These are phyloP conservation scores for Odontamblyopus rebecca DNA, from an alignment of 2,797 vertebrate species.

Conservation along the genomic window DNA sequence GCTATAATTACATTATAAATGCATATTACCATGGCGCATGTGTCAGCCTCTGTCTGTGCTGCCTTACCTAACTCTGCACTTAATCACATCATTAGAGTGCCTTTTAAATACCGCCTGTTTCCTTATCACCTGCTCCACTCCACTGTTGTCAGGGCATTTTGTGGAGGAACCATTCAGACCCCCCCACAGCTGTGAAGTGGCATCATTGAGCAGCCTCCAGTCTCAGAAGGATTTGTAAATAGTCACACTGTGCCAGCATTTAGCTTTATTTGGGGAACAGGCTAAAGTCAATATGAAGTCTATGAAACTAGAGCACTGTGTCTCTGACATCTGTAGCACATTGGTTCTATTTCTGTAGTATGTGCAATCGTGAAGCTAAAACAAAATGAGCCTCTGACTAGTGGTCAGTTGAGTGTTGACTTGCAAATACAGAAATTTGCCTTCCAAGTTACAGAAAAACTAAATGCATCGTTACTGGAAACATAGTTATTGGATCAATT, in stretches of 20 bases:
- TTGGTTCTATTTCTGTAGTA: background rate
- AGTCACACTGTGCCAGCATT: conserved; percentile 28
- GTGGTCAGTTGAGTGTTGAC: background rate
- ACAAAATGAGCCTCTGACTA: background rate
- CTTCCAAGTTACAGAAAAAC: background rate
- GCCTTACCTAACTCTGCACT: conserved; percentile 35
- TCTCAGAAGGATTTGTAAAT: conserved; percentile 16
- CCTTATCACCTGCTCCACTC: conserved; percentile 26
- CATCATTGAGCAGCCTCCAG: conserved; percentile 21
- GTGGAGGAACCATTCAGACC: conserved; percentile 22
- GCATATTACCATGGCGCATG: conserved; percentile 39
- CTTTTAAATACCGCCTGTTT: conserved; percentile 38
- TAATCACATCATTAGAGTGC: conserved; percentile 38
- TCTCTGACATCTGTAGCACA: no score
- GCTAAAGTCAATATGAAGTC: conserved; percentile 17
- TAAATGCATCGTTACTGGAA: background rate
- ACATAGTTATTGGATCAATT: background rate
- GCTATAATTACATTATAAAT: conserved; percentile 21
- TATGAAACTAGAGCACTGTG: conserved; percentile 9
- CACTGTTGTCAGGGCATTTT: conserved; percentile 28
- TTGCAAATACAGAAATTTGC: background rate
- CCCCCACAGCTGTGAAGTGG: conserved; percentile 30
- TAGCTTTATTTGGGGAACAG: conserved; percentile 22
- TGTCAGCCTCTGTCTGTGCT: conserved; percentile 22
- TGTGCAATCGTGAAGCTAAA: background rate